A percentile compares a stretch with the other conserved stretches of the same genome.
Conservation (phyloP, 1,140 invertebrate species). For the Drosophila ananassae region DNA sequence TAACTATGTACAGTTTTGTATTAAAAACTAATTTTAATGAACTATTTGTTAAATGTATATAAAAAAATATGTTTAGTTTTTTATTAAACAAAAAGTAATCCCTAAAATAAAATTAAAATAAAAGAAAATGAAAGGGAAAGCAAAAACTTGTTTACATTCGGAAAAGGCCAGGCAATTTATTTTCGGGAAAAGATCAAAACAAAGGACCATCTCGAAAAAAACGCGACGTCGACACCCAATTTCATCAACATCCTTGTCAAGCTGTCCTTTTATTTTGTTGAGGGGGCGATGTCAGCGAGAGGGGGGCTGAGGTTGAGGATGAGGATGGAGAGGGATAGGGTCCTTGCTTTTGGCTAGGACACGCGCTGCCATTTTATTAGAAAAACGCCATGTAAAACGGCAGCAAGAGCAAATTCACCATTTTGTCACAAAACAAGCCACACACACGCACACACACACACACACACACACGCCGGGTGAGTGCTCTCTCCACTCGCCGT, state of each 20-base stretch:
- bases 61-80: too few species aligned
- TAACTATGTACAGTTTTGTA: too few species aligned
- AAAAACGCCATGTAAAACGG: slow-evolving; percentile 74
- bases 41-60: too few species aligned
- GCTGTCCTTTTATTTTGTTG: slow-evolving; percentile 2
- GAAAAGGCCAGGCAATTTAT: not conserved
- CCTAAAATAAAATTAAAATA: too few species aligned
- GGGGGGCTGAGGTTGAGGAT: not conserved
- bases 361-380: slow-evolving; percentile 79
- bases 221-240: slow-evolving; percentile 25
- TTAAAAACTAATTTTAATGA: too few species aligned
- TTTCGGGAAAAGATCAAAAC: slow-evolving; percentile 14
- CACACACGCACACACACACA: slow-evolving; percentile 4
- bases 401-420: slow-evolving; percentile 68
- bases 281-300: not conserved
- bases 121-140: slow-evolving; percentile 19
- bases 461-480: slow-evolving; percentile 11
- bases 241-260: slow-evolving; percentile 17
- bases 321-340: not conserved
- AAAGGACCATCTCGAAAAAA: slow-evolving; percentile 17
- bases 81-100: too few species aligned
- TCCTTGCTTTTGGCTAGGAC: slow-evolving; percentile 27
- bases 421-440: slow-evolving; percentile 63
- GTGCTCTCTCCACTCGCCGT: not conserved
- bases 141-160: not conserved